Percentiles rank a stretch among this genome's conserved stretches.
These are phyloP conservation scores for Emydura subglobosa DNA, from an alignment of 2,113 vertebrate species.

Conservation along the genomic window DNA sequence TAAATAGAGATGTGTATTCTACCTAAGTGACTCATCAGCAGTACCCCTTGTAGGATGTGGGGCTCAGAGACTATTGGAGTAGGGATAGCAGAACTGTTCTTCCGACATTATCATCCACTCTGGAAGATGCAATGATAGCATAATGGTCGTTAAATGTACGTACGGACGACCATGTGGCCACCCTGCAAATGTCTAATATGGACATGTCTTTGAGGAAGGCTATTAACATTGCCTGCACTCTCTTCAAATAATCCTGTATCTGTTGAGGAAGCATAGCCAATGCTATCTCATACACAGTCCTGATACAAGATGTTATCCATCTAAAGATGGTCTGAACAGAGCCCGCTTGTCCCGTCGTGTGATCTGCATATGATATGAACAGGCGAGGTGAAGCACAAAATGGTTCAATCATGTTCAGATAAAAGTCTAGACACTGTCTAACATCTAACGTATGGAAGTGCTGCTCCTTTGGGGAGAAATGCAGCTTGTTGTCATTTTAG, in stretches of 20 bases:
- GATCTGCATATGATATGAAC: neutral
- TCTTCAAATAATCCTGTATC: neutral
- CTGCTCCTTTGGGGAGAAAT: neutral
- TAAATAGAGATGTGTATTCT: neutral
- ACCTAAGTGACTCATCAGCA: neutral
- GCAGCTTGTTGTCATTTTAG: neutral
- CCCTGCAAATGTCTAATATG: neutral
- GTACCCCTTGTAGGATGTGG: neutral
- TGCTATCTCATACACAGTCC: neutral
- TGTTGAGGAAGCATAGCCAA: neutral
- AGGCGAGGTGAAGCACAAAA: neutral
- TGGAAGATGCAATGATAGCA: too few relatives aligned
- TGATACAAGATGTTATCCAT: neutral
- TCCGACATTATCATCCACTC: neutral
- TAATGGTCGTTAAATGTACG: neutral
- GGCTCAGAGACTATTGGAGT: neutral
- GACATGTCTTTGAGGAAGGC: neutral
- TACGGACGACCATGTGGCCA: neutral
- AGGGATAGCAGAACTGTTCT: neutral
- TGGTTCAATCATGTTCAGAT: neutral
- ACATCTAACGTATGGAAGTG: neutral
- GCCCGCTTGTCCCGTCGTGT: neutral
- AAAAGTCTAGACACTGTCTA: neutral
- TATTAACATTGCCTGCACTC: neutral
- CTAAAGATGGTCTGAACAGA: neutral